A percentile compares a stretch with the other conserved stretches of the same genome.
Evolutionary conservation across 2,888 invertebrate genomes (phyloP).

Genomic region (Drosophila histrio): DNA sequence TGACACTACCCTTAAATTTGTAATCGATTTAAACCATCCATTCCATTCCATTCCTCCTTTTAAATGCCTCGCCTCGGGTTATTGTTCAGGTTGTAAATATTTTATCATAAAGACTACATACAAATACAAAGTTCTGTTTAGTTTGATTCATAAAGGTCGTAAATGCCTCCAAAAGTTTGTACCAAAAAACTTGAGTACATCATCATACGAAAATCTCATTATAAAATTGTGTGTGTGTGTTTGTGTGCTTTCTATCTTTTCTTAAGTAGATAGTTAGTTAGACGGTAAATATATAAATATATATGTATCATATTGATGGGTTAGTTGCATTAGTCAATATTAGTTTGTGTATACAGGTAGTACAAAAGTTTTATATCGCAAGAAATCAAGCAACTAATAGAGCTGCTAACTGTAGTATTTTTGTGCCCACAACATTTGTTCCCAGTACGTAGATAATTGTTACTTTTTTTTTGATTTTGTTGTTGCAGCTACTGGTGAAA

Average conservation of each 20-base stretch:
- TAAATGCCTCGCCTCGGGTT: slow-evolving; percentile 42
- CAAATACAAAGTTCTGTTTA: slow-evolving; percentile 44
- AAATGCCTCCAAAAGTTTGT: slow-evolving; percentile 77
- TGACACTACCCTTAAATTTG: slow-evolving; percentile 55
- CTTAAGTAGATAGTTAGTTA: slow-evolving; percentile 45
- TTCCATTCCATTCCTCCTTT: slow-evolving; percentile 2
- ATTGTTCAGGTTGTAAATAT: slow-evolving; percentile 47
- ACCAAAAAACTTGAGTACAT: slow-evolving; percentile 70
- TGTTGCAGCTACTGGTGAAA: slow-evolving; percentile 36
- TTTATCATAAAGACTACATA: slow-evolving; percentile 43
- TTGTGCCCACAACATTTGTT: slow-evolving; percentile 71
- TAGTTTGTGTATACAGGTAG: slow-evolving; percentile 31
- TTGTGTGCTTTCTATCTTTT: slow-evolving; percentile 25
- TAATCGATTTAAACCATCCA: slow-evolving; percentile 26
- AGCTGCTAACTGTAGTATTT: slow-evolving; percentile 29
- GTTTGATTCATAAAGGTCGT: slow-evolving; percentile 58
- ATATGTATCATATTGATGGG: slow-evolving; percentile 51
- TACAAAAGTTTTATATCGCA: slow-evolving; percentile 38
- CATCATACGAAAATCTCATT: slow-evolving; percentile 67
- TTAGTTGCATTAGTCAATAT: slow-evolving; percentile 37
- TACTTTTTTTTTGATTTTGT: slow-evolving; percentile 1
- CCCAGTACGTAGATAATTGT: slow-evolving; percentile 34
- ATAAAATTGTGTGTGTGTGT: slow-evolving; percentile 51
- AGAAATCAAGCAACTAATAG: slow-evolving; percentile 15
- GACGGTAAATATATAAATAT: slow-evolving; percentile 35